Percentiles rank a stretch among this genome's conserved stretches.
phyloP scores from a whole-genome alignment of 2,888 invertebrate genomes.

The Plutella xylostella region DNA sequence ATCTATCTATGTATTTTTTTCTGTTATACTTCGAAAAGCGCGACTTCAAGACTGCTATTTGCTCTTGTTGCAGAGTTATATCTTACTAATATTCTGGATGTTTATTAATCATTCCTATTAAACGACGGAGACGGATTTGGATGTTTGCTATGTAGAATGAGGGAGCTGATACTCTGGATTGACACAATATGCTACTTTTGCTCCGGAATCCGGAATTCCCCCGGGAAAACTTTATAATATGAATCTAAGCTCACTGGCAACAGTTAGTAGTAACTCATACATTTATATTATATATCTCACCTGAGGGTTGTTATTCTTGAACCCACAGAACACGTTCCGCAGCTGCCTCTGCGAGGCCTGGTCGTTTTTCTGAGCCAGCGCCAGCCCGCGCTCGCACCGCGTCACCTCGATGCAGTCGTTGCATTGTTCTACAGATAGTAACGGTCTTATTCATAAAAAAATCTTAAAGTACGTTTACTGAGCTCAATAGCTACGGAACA shows the following conservation, averaged over 20 bases:
- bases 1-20: not conserved
- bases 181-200: not conserved
- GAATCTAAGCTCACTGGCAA: not conserved
- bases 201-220: no score
- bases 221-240: not conserved
- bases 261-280: no score
- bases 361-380: not conserved
- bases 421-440: no score
- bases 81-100: no score
- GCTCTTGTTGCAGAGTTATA: no score
- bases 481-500: no score
- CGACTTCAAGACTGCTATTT: no score
- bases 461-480: no score
- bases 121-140: no score
- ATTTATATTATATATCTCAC: not conserved
- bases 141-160: not conserved
- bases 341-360: not conserved
- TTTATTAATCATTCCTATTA: no score
- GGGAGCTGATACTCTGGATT: no score
- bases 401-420: constrained; percentile 7
- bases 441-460: no score
- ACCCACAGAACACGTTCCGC: constrained; percentile 5
- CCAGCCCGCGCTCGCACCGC: not conserved
- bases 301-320: not conserved
- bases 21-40: not conserved